Evolutionary conservation across 2,888 invertebrate genomes (phyloP).

Genomic region (Caenorhabditis panamensis): DNA sequence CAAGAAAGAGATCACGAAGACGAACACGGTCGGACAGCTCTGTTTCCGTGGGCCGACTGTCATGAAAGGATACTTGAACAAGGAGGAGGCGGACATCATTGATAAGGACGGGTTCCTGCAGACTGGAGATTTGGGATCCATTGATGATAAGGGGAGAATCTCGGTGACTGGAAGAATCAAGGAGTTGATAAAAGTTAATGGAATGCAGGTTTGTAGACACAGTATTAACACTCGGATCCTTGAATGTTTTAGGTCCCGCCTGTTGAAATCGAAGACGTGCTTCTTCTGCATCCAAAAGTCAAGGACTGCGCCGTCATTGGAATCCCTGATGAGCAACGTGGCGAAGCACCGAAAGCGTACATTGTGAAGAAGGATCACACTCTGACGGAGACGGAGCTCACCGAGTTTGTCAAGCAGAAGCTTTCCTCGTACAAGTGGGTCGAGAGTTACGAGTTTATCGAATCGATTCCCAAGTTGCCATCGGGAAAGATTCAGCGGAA

Average conservation of each 20-base stretch:
- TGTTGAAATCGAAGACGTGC: constrained; percentile 64
- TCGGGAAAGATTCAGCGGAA: constrained; percentile 57
- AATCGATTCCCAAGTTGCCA: constrained; percentile 55
- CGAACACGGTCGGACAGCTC: constrained; percentile 57
- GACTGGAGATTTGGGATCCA: constrained; percentile 58
- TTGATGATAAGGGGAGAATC: constrained; percentile 52
- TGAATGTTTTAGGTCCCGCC: constrained; percentile 61
- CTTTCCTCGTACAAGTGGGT: constrained; percentile 62
- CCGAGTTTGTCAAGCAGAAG: constrained; percentile 50
- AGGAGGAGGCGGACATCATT: constrained; percentile 44
- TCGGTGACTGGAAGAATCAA: constrained; percentile 56
- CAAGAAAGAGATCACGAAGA: constrained; percentile 34
- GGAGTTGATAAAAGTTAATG: constrained; percentile 62
- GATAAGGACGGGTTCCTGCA: constrained; percentile 63
- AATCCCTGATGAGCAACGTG: constrained; percentile 47
- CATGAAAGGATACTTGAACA: constrained; percentile 67
- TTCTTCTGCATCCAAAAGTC: constrained; percentile 62
- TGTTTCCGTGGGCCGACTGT: constrained; percentile 67
- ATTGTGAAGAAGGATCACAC: constrained; percentile 61
- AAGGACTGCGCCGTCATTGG: constrained; percentile 66
- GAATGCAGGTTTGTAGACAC: constrained; percentile 57
- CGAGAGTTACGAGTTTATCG: constrained; percentile 56
- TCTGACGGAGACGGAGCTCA: constrained; percentile 47
- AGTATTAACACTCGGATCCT: too few relatives aligned
- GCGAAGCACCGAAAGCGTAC: constrained; percentile 64